These are phyloP conservation scores for Paguma larvata DNA, from an alignment of 2,797 vertebrate genomes.

Conservation along the genomic window DNA sequence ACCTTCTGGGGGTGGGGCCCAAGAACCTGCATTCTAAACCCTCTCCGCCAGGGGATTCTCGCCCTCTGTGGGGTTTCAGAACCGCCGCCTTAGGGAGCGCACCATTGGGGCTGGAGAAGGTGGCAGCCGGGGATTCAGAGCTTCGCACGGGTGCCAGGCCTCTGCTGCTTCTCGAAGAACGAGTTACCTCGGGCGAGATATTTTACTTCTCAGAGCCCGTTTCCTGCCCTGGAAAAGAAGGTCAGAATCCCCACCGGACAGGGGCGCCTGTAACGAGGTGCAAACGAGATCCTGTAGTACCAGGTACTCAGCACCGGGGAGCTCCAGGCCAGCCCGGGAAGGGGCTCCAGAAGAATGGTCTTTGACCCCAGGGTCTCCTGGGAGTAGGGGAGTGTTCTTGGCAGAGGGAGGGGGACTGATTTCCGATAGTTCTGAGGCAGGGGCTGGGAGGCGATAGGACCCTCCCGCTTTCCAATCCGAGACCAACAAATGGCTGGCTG, in stretches of 20 bases:
- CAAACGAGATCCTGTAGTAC: too few species aligned
- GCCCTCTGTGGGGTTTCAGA: neutral
- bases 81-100: neutral
- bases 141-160: rapidly evolving
- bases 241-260: rapidly evolving
- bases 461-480: neutral
- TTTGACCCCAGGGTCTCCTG: neutral
- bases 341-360: neutral
- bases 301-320: neutral
- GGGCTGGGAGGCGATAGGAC: neutral
- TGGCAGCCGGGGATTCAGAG: rapidly evolving
- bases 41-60: rapidly evolving
- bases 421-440: neutral
- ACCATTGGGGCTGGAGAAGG: neutral
- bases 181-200: rapidly evolving
- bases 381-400: neutral
- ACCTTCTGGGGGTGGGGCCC: too few species aligned
- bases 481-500: neutral
- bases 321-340: neutral
- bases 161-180: neutral
- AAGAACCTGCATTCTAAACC: neutral
- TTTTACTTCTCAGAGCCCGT: too few species aligned
- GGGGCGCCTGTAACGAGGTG: too few species aligned
- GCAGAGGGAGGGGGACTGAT: neutral
- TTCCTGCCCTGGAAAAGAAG: neutral